A percentile compares a stretch with the other conserved stretches of the same genome.
These are phyloP conservation scores for Tetrao urogallus DNA, from an alignment of 2,113 vertebrate genomes.

Conservation along the genomic window DNA sequence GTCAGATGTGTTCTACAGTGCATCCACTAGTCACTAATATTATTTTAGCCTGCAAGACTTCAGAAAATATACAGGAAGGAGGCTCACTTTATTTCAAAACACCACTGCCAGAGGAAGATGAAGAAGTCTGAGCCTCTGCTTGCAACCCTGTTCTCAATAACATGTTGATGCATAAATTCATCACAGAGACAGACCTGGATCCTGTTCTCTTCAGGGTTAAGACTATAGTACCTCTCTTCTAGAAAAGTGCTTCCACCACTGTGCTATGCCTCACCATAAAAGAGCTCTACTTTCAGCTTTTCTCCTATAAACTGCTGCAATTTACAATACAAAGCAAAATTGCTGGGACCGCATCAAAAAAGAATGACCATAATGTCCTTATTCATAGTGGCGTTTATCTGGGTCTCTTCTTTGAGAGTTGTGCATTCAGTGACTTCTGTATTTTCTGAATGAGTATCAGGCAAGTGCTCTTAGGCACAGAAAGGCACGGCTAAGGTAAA, in stretches of 20 bases:
- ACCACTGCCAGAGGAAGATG: neutral
- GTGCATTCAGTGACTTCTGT: neutral
- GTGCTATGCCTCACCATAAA: neutral
- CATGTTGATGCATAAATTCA: neutral
- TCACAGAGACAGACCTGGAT: neutral
- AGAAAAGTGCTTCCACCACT: neutral
- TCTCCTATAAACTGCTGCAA: neutral
- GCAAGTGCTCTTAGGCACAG: neutral
- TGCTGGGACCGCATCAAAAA: neutral
- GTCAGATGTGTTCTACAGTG: neutral
- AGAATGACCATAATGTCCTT: accelerated
- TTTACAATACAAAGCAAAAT: neutral
- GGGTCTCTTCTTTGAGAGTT: neutral
- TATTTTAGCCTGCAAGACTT: neutral
- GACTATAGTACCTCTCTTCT: neutral
- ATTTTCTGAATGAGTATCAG: neutral
- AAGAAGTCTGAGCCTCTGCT: neutral
- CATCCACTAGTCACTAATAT: neutral
- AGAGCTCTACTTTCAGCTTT: neutral
- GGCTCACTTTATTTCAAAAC: neutral
- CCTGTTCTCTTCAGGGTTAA: neutral
- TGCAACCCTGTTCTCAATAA: neutral
- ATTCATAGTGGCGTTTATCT: neutral
- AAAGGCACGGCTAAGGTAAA: neutral
- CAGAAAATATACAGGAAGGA: neutral